Base-by-base conservation (phyloP, 2,113 vertebrate genomes). In the Pterophyllum scalare region DNA sequence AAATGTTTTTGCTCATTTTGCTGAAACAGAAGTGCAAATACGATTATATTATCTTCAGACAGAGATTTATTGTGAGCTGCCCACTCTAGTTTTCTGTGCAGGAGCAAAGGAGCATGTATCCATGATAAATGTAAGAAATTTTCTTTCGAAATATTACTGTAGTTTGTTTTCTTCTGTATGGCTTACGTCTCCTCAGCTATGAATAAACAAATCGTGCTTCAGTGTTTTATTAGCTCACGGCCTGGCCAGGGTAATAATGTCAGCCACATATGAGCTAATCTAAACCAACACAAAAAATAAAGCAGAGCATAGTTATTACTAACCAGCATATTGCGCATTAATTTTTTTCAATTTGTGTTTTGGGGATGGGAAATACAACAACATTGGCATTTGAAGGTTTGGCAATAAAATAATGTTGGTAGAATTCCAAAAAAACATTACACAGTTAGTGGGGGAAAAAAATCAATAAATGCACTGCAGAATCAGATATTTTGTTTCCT, bases 41-140 rank as follows among this genome's bases (percentile, higher is more conserved):
- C 76, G 20, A 82, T 86, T 74, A 74, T 26, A 77, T 83, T 76
- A 49, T 31, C 43, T 22, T 58, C 56, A 59, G 88, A 31, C 56
- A 33, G 65, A 83, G 74, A 81, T 72, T 82, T 72, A 49, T n/a
- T 60, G 67, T 40, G 33, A n/a, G n/a, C 84, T 81, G 80, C 74
- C 75, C 83, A 75, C 19, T 31, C 14, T 19, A 1, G 35, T 77
- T 62, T 75, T 54, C 60, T 56, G 5, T 40, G 4, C 28, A 43
- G 58, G 28, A 78, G 56, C 35, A 52, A 80, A 84, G 70, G 26
- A 35, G 76, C 59, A n/a, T 24, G 35, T 62, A 35, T 78, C 20
- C 24, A n/a, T 86, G 62, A 85, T 83, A 83, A 83, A 83, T 89
- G 79, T 43, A 65, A 81, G 72, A 80, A 12, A 75, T 43, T 33